Evolutionary conservation across 2,888 invertebrate genomes (phyloP).

Genomic region (Nymphalis urticae): DNA sequence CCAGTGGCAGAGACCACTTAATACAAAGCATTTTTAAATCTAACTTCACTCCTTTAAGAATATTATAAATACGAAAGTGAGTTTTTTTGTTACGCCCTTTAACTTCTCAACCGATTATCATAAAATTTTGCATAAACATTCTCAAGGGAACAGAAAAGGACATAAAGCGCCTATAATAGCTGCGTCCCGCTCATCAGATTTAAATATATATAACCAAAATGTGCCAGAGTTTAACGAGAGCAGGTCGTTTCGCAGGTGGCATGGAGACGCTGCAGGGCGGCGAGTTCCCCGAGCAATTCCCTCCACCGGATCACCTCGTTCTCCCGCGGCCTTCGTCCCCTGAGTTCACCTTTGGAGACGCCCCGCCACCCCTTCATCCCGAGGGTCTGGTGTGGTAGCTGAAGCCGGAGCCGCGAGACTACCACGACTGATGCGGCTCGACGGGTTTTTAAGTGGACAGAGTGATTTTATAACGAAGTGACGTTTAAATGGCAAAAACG

Average conservation of each 20-base stretch:
- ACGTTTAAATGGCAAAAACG: conserved; percentile 34
- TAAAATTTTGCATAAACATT: no score
- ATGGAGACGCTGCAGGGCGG: conserved; percentile 82
- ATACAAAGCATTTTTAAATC: no score
- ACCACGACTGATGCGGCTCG: conserved; percentile 82
- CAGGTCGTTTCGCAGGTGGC: conserved; percentile 89
- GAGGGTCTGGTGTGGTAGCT: conserved; percentile 81
- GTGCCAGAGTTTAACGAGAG: conserved; percentile 78
- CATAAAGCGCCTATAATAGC: no score
- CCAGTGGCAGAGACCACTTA: no score
- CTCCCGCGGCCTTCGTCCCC: conserved; percentile 89
- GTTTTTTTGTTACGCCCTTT: neutral
- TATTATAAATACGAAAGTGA: no score
- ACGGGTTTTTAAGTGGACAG: conserved; percentile 74
- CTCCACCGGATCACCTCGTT: conserved; percentile 84
- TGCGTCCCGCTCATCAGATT: no score
- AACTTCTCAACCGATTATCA: neutral
- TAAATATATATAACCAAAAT: conserved; percentile 4
- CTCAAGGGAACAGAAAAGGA: no score
- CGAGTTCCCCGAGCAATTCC: conserved; percentile 80
- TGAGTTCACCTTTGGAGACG: conserved; percentile 84
- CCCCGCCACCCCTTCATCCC: conserved; percentile 75
- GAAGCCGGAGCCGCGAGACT: conserved; percentile 82
- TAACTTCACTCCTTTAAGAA: no score
- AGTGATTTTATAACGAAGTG: conserved; percentile 45